Conservation (phyloP, 2,888 invertebrate genomes). For the Drosophila bunnanda region DNA sequence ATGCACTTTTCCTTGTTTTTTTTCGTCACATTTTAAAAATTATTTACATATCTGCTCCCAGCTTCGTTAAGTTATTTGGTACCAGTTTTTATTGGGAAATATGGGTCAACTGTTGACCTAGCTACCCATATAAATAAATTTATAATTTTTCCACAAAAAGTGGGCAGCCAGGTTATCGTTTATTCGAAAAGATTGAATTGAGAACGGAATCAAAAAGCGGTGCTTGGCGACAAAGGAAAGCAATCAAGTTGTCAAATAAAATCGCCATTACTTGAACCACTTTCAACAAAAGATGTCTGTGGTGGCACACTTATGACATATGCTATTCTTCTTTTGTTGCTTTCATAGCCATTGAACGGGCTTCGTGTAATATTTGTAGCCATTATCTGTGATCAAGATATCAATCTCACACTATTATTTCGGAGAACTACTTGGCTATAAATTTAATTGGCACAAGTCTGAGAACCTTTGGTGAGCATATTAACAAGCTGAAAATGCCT, state of each 20-base stretch:
- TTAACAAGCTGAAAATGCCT: slow-evolving; percentile 25
- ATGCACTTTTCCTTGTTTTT: not conserved
- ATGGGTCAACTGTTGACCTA: slow-evolving; percentile 9
- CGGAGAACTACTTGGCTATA: not conserved
- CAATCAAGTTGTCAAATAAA: slow-evolving; percentile 40
- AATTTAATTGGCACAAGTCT: slow-evolving; percentile 6
- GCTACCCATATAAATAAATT: slow-evolving; percentile 5
- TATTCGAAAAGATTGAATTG: slow-evolving; percentile 11
- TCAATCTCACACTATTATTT: slow-evolving; percentile 19
- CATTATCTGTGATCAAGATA: slow-evolving; percentile 23
- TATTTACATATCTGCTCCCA: not conserved
- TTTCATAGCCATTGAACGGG: slow-evolving; percentile 2
- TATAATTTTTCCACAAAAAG: not conserved
- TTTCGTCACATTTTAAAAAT: not conserved
- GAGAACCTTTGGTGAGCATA: slow-evolving; percentile 7
- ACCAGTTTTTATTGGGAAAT: slow-evolving; percentile 1
- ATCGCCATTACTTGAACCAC: slow-evolving; percentile 36
- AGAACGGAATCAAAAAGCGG: slow-evolving; percentile 22
- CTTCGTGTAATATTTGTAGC: slow-evolving; percentile 8
- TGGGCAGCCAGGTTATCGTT: not conserved
- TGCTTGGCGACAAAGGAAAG: slow-evolving; percentile 25
- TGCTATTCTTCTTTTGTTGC: slow-evolving; percentile 14
- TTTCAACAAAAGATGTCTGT: slow-evolving; percentile 28
- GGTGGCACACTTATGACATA: slow-evolving; percentile 25
- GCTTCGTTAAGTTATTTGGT: not conserved